Conservation (phyloP, 2,113 vertebrate genomes). For the Mobula birostris region DNA sequence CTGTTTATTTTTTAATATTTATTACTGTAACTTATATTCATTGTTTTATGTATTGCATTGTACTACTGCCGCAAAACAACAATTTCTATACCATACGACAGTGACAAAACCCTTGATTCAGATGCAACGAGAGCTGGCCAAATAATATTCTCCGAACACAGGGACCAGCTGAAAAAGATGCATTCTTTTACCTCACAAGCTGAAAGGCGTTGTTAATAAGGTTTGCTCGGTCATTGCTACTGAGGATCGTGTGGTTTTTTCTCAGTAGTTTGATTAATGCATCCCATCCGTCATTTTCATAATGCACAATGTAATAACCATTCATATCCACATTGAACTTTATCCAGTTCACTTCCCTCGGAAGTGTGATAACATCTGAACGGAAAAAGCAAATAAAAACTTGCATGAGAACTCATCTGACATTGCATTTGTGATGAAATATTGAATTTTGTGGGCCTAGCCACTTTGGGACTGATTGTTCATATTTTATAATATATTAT, state of each 20-base stretch:
- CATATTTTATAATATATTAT: neutral
- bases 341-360: conserved; percentile 75
- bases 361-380: conserved; percentile 69
- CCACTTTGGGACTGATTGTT: neutral
- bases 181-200: conserved; percentile 69
- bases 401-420: neutral
- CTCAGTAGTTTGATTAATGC: conserved; percentile 63
- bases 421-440: neutral
- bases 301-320: conserved; percentile 87
- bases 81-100: too few species aligned
- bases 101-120: too few species aligned
- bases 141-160: neutral
- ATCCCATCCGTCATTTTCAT: conserved; percentile 69
- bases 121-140: too few species aligned
- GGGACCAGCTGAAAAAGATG: neutral
- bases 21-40: too few species aligned
- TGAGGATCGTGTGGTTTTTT: conserved; percentile 61
- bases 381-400: conserved; percentile 5
- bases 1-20: too few species aligned
- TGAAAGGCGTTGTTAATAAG: conserved; percentile 81
- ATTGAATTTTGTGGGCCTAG: neutral
- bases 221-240: conserved; percentile 75
- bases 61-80: too few species aligned
- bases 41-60: too few species aligned
- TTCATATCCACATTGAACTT: conserved; percentile 86